Conservation (phyloP, 2,888 invertebrate species). For the Empis livida region DNA sequence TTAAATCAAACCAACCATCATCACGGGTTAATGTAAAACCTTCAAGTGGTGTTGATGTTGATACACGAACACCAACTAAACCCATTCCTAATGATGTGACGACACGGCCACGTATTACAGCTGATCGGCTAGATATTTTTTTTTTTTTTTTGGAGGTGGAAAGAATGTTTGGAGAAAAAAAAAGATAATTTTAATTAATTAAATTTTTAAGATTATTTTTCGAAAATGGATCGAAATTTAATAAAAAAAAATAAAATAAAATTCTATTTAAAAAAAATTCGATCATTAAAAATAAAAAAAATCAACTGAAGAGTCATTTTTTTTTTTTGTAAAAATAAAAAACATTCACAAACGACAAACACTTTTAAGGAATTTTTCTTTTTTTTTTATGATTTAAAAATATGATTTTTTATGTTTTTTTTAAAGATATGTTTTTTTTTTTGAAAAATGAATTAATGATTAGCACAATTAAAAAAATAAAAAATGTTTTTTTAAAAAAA, state of each 20-base stretch:
- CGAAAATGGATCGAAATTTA: conserved; percentile 1
- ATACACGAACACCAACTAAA: conserved; percentile 89
- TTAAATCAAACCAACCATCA: conserved; percentile 93
- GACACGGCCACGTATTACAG: conserved; percentile 92
- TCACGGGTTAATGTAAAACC: conserved; percentile 89
- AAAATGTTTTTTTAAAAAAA: not conserved
- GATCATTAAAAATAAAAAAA: conserved; percentile 9
- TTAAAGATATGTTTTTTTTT: conserved; percentile 12
- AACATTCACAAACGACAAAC: too few species aligned
- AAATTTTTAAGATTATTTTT: conserved; percentile 3
- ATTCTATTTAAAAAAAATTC: conserved; percentile 6
- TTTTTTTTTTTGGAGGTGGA: too few species aligned
- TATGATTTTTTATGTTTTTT: conserved; percentile 15
- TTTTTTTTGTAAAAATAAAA: too few species aligned
- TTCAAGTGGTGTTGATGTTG: conserved; percentile 85
- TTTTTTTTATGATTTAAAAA: not conserved
- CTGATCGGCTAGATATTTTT: conserved; percentile 97
- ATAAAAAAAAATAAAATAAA: not conserved
- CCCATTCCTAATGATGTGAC: conserved; percentile 84
- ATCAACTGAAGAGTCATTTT: not conserved
- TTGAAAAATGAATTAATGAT: conserved; percentile 7
- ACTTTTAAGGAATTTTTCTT: too few species aligned
- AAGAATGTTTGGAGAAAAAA: conserved; percentile 9
- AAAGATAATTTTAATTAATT: conserved; percentile 14
- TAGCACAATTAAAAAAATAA: not conserved